Conservation (phyloP, 2,888 invertebrate genomes). For the Melanostoma mellinum region DNA sequence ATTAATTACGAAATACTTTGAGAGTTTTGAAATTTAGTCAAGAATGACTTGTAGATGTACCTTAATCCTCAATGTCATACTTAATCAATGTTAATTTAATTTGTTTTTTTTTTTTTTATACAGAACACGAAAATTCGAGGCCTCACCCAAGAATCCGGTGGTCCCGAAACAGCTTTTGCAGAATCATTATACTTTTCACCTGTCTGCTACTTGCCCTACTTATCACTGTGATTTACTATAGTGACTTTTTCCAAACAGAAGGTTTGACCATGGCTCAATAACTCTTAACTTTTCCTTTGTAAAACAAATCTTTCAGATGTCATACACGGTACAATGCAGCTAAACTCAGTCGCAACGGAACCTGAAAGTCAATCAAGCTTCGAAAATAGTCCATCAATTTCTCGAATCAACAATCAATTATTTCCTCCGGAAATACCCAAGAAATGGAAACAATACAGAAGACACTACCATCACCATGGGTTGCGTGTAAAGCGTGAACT, state of each 20-base stretch:
- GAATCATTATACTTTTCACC: not conserved
- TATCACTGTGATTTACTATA: slow-evolving; percentile 38
- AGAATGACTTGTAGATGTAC: too few relatives aligned
- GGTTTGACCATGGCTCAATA: slow-evolving; percentile 6
- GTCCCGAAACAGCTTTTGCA: slow-evolving; percentile 4
- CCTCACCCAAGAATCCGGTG: not conserved
- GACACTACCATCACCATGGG: not conserved
- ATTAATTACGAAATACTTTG: too few relatives aligned
- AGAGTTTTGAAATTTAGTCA: too few relatives aligned
- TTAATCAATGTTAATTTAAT: not conserved
- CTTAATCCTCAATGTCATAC: too few relatives aligned
- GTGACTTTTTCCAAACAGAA: slow-evolving; percentile 38
- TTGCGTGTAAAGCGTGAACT: slow-evolving; percentile 13
- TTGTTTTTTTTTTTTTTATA: not conserved
- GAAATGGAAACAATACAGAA: slow-evolving; percentile 3
- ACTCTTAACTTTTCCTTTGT: not conserved
- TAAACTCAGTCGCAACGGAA: not conserved
- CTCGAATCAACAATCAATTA: not conserved
- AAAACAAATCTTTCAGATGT: slow-evolving; percentile 16
- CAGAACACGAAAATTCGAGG: not conserved
- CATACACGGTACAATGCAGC: slow-evolving; percentile 6
- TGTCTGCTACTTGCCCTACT: slow-evolving; percentile 14
- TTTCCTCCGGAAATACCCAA: not conserved
- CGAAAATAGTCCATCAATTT: not conserved
- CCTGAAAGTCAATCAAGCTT: not conserved